Conservation (phyloP, 1,140 invertebrate genomes). For the Cardiocondyla obscurior region DNA sequence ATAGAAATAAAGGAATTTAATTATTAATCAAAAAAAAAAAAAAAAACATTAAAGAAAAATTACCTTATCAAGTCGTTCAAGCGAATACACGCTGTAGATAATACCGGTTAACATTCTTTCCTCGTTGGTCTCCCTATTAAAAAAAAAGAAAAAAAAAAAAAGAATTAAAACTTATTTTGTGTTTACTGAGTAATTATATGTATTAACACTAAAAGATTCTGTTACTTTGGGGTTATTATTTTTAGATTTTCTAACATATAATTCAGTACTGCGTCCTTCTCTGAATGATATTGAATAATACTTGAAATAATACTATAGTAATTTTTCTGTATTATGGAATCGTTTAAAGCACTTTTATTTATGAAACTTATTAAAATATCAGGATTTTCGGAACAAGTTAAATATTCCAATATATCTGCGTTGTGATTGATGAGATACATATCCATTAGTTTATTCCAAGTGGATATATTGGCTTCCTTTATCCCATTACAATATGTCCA, state of each 20-base stretch:
- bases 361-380: slow-evolving; percentile 62
- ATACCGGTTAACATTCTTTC: not conserved
- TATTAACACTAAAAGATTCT: not conserved
- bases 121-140: not conserved
- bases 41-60: not conserved
- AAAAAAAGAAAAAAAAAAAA: too few relatives aligned
- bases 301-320: not conserved
- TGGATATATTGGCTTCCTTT: slow-evolving; percentile 7
- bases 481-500: slow-evolving; percentile 12
- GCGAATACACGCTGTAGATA: not conserved
- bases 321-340: not conserved
- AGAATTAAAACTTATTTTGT: not conserved
- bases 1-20: not conserved
- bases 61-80: slow-evolving; percentile 25
- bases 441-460: slow-evolving; percentile 24
- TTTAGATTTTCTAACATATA: slow-evolving; percentile 25
- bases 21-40: not conserved
- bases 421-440: not conserved
- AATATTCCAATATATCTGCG: not conserved
- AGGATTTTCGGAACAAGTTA: slow-evolving; percentile 63
- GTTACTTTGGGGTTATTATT: not conserved
- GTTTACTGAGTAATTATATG: too few relatives aligned
- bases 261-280: not conserved
- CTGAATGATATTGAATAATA: not conserved
- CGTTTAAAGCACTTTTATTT: not conserved